Base-by-base conservation (phyloP, 2,113 vertebrate genomes). In the Ptilorrhoa leucosticta region DNA sequence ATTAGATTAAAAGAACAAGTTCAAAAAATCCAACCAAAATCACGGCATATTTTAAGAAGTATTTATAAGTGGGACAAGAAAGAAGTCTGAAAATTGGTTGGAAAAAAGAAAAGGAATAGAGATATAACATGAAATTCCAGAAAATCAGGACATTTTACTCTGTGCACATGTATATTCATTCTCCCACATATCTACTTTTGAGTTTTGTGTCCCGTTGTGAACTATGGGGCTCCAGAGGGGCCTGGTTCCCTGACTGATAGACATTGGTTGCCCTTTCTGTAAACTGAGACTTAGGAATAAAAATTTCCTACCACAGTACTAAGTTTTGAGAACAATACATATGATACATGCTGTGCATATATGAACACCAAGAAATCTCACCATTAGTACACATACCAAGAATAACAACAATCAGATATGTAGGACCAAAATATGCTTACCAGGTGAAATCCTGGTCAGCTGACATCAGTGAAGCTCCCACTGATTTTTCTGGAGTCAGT, bases 191-290 rank as follows among this genome's bases (percentile, higher is more conserved):
- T 11, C 28, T 81, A 16, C 23, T 77, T 76, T 70, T 1, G 12
- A 27, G 11, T 13, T 70, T 63, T 58, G 10, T 63, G 23, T 66
- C 39, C 20, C 4, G 4, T 54, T 73, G 27, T 19, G 53, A 81
- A 19, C 10, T 13, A 1, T 12, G 45, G 18, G 23, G 5, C 4
- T 84, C 50, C 28, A 13, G 54, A 30, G 4, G 5, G 9, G 0
- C 19, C 7, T 10, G 0, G n/a, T 53, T 88, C 22, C 50, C 28
- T 69, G 11, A 18, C 0, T 65, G 48, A 69, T n/a, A 47, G 17
- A 13, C 12, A 15, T 1, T n/a, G 27, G 1, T 57, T 3, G 10
- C 15, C 30, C 9, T 58, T 21, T 65, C 33, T 80, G 27, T 51
- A 51, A 50, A 56, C 2, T 5, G 33, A 64, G 8, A 31, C 35